Conservation (phyloP, 2,113 vertebrate genomes). For the Aleadryas rufinucha region DNA sequence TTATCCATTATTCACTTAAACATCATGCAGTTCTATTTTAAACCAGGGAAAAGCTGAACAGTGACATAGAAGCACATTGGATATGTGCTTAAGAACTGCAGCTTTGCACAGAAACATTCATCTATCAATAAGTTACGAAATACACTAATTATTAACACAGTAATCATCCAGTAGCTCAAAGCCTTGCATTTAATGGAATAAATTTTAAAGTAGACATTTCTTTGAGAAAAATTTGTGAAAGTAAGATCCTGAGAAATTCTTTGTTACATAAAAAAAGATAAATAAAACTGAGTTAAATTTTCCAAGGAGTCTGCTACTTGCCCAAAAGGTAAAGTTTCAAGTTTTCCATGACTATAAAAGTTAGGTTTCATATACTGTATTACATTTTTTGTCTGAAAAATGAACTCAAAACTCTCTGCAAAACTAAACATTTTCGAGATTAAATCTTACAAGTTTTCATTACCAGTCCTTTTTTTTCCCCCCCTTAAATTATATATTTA, state of each 20-base stretch:
- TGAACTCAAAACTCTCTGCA: neutral
- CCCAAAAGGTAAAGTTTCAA: neutral
- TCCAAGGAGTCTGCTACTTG: neutral
- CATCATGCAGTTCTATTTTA: neutral
- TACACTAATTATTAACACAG: neutral
- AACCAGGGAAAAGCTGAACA: neutral
- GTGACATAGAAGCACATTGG: neutral
- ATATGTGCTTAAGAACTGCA: neutral
- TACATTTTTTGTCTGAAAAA: neutral
- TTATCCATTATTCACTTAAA: neutral
- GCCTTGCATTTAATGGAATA: neutral
- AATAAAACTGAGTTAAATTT: neutral
- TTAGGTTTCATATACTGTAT: fast-evolving
- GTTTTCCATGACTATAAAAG: neutral
- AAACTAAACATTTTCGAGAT: neutral
- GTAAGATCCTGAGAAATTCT: neutral
- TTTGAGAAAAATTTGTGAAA: neutral
- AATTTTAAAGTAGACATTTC: neutral
- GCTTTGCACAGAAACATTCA: neutral
- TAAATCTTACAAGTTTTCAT: neutral
- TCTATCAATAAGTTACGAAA: neutral
- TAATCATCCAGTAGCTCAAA: neutral
- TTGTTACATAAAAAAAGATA: fast-evolving
- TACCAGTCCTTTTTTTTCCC: neutral
- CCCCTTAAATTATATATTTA: neutral